phyloP scores from a whole-genome alignment of 2,888 invertebrate genomes.

The Drosophila paranaensis region DNA sequence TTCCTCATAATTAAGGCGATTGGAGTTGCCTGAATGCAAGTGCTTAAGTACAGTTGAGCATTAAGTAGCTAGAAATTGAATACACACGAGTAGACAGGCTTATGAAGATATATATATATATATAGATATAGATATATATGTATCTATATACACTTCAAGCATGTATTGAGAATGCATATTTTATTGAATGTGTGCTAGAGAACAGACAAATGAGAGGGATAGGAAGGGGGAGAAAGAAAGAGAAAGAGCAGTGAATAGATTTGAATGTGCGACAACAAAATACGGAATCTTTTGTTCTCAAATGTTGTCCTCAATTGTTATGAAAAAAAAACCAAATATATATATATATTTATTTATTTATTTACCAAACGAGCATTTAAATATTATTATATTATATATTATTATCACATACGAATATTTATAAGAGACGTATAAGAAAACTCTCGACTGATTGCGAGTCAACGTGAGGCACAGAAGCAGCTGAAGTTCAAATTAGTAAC shows the following conservation, averaged over 20 bases:
- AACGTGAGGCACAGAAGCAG: slow-evolving; percentile 41
- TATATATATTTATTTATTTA: slow-evolving; percentile 73
- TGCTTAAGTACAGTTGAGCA: slow-evolving; percentile 41
- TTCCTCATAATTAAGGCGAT: slow-evolving; percentile 17
- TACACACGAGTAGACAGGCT: slow-evolving; percentile 19
- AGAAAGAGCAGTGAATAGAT: slow-evolving; percentile 10
- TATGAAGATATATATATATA: slow-evolving; percentile 1
- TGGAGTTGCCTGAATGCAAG: slow-evolving; percentile 14
- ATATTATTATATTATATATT: slow-evolving; percentile 52
- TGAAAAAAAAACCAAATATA: slow-evolving; percentile 23
- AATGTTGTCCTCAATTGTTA: slow-evolving; percentile 78
- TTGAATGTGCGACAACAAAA: slow-evolving; percentile 66
- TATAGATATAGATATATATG: not conserved
- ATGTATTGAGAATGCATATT: slow-evolving; percentile 67
- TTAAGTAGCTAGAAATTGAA: slow-evolving; percentile 56
- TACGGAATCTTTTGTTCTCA: slow-evolving; percentile 75
- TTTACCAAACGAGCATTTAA: slow-evolving; percentile 66
- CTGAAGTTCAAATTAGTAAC: slow-evolving; percentile 64
- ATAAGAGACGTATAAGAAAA: slow-evolving; percentile 22
- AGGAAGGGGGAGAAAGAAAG: slow-evolving; percentile 1
- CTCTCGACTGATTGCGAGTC: slow-evolving; percentile 40
- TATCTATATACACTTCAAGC: slow-evolving; percentile 21
- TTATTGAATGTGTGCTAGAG: slow-evolving; percentile 71
- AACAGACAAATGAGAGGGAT: not conserved
- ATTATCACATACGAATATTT: slow-evolving; percentile 36